Base-by-base conservation (phyloP, 2,797 vertebrate species). In the Eulemur rubriventer region DNA sequence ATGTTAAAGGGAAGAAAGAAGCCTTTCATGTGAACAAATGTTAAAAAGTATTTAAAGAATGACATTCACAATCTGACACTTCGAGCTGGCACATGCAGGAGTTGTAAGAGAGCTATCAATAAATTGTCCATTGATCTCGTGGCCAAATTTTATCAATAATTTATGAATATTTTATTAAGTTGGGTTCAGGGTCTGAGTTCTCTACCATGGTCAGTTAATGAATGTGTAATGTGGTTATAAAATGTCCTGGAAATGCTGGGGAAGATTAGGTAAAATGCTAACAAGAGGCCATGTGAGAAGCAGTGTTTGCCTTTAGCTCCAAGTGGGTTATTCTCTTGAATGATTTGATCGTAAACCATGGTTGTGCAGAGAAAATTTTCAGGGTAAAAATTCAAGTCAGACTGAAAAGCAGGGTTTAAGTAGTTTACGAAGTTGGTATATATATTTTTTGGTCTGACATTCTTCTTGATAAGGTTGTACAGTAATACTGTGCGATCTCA, bases 81-180 rank as follows among this genome's bases (percentile, higher is more conserved):
- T 92, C 14, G 65, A 48, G 38, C 43, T 89, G 57, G 43, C 59
- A 41, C n/a, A 76, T 41, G 38, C 9, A 87, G 38, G 43, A n/a
- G 86, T 91, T 97, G 89, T 52, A 91, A 96, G 52, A 93, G 61
- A 50, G 33, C 16, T 85, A 67, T 92, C 67, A 90, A 82, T 89
- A 92, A 81, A 61, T 70, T 94, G 38, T 83, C 50, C 59, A 46
- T 48, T 0, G 2, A 76, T 78, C 43, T 30, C 30, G 11, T 85
- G 83, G 57, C 33, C 82, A 85, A 93, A 89, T 93, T 96, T 96
- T 88, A 57, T 57, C 24, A 57, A 57, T 57, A 94, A 96, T 94
- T 95, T 88, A 81, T 78, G 38, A 50, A 9, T 52, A 78, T 93
- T 97, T 96, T 94, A 91, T 96, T 95, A 92, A 87, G 70, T 87